Evolutionary conservation across 1,140 invertebrate genomes (phyloP).

Genomic region (Sitodiplosis mosellana): DNA sequence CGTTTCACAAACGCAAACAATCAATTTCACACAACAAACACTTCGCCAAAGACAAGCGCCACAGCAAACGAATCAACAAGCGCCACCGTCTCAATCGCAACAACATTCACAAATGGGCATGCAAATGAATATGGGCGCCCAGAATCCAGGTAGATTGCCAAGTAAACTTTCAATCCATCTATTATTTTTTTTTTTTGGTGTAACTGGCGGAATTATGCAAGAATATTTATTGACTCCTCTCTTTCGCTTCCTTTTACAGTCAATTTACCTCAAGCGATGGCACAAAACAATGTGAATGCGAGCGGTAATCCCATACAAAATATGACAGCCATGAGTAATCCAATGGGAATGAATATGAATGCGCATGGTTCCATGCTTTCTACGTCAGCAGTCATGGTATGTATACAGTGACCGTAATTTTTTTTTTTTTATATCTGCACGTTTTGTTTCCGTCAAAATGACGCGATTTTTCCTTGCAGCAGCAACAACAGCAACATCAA

Average conservation of each 20-base stretch:
- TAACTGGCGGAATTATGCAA: background rate
- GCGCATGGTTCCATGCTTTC: conserved; percentile 8
- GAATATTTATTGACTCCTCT: background rate
- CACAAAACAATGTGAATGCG: background rate
- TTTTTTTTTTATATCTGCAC: conserved; percentile 26
- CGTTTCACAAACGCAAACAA: conserved; percentile 60
- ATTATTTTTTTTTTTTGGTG: background rate
- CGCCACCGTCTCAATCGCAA: conserved; percentile 15
- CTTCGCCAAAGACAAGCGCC: conserved; percentile 30
- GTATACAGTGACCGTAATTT: conserved; percentile 6
- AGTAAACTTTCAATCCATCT: background rate
- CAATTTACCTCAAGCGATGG: background rate
- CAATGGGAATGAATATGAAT: conserved; percentile 1
- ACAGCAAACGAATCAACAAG: conserved; percentile 21
- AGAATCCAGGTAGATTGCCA: background rate
- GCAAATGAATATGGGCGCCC: background rate
- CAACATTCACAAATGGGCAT: conserved; percentile 13
- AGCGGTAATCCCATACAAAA: background rate
- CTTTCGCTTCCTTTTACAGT: background rate
- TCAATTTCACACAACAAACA: conserved; percentile 64
- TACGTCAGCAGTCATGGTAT: conserved; percentile 4
- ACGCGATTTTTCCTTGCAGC: conserved; percentile 42
- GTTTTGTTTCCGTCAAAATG: conserved; percentile 42
- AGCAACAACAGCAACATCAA: conserved; percentile 26
- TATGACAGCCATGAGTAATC: background rate